phyloP scores from a whole-genome alignment of 2,797 vertebrate genomes.

The Sebastes itinus region DNA sequence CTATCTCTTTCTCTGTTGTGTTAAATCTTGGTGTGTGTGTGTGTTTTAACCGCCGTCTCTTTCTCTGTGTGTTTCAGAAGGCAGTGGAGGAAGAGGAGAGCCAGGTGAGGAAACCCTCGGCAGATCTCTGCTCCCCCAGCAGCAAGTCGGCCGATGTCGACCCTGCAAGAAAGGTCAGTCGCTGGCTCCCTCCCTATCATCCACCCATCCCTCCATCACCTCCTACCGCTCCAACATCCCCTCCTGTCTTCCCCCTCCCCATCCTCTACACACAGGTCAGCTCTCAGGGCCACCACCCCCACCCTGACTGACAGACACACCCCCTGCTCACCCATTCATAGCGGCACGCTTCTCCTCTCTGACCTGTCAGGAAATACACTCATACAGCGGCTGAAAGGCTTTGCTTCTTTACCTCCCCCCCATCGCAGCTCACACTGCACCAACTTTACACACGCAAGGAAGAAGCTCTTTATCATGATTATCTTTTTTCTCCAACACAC shows the following conservation, averaged over 20 bases:
- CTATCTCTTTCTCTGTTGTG: not conserved
- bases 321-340: slow-evolving; percentile 53
- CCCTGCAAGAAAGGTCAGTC: slow-evolving; percentile 75
- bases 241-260: not conserved
- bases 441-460: slow-evolving; percentile 12
- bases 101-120: slow-evolving; percentile 65
- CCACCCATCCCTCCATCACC: slow-evolving; percentile 8
- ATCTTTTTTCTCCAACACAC: slow-evolving; percentile 30
- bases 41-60: slow-evolving; percentile 5
- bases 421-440: not conserved
- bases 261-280: slow-evolving; percentile 47
- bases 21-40: not conserved
- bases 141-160: slow-evolving; percentile 68
- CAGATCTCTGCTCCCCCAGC: slow-evolving; percentile 63
- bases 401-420: slow-evolving; percentile 8
- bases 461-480: slow-evolving; percentile 55
- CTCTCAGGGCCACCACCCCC: slow-evolving; percentile 53
- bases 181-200: not conserved
- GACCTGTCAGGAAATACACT: slow-evolving; percentile 48
- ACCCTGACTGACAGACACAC: slow-evolving; percentile 44
- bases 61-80: slow-evolving; percentile 66
- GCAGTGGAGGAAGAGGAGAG: slow-evolving; percentile 65
- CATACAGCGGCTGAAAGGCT: slow-evolving; percentile 27
- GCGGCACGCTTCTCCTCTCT: slow-evolving; percentile 43
- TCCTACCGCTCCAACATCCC: not conserved